Base-by-base conservation (phyloP, 2,888 invertebrate genomes). In the Yponomeuta plumbellus region DNA sequence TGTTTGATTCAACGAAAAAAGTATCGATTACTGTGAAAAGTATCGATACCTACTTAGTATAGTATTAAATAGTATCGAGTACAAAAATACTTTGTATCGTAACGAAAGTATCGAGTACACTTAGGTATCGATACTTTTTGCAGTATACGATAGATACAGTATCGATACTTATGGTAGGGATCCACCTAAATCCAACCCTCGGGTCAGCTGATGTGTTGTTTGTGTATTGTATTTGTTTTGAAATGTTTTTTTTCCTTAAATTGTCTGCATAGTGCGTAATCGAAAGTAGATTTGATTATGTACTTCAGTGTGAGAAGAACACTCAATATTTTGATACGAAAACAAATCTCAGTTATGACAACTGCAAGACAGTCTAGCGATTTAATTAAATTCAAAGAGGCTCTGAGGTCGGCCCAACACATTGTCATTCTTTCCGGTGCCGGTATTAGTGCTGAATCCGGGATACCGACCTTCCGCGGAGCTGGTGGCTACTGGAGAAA, bases 401-500 rank as follows among this genome's bases (percentile, higher is more conserved):
- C 83, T 66, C 86, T 95, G 67, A 86, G 91, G 67, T 86, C 88
- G 39, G 92, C 95, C 0, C 94, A 93, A 74, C 91, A 94, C 73
- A 86, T 96, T 65, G 93, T 95, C 40, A 92, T 96, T 64, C 77
- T 96, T 59, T 94, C 95, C 61, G 95, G 95, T n/a, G 96, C 96
- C 64, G 96, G 96, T 67, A 93, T 96, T 57, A 96, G 96, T 72
- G 96, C 96, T 0, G 96, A 96, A 83, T 96, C 96, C 70, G 97
- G 97, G 64, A 94, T 97, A 70, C 97, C 97, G 11, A 97, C 97
- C 6, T 97, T 97, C 83, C 89, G 97, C 70, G 97, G 97, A 17
- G 92, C 94, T 21, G 96, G 96, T 20, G 97, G 97, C 0, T 93
- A 93, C 68, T 97, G 97, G 97, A 93, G 97, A 73, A 95, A 92